Conservation (phyloP, 1,140 invertebrate genomes). For the Cydia splendana region DNA sequence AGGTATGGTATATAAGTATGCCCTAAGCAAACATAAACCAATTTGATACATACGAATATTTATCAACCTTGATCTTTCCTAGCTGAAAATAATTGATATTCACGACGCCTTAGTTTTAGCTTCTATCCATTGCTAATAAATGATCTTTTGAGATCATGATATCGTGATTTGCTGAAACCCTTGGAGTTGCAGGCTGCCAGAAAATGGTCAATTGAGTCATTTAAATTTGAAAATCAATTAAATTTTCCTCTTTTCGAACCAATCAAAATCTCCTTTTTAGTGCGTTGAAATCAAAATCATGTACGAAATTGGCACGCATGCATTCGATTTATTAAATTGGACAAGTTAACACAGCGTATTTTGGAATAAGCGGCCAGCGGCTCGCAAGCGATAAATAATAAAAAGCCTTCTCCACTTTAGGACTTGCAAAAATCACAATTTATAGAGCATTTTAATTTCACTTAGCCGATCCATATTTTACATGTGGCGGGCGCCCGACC, state of each 20-base stretch:
- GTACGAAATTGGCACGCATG: not conserved
- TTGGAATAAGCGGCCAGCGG: conserved; percentile 67
- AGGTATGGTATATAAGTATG: too few relatives aligned
- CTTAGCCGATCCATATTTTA: conserved; percentile 80
- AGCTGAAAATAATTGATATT: too few relatives aligned
- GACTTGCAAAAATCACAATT: conserved; percentile 80
- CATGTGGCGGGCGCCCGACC: conserved; percentile 74
- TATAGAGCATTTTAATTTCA: conserved; percentile 80
- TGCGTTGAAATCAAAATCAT: not conserved
- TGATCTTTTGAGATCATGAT: too few relatives aligned
- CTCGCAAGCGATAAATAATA: conserved; percentile 76
- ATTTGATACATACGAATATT: too few relatives aligned
- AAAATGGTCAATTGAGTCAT: too few relatives aligned
- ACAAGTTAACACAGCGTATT: conserved; percentile 66
- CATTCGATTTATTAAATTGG: conserved; percentile 65
- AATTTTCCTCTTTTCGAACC: not conserved
- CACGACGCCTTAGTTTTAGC: too few relatives aligned
- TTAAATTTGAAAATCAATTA: too few relatives aligned
- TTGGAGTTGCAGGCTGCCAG: too few relatives aligned
- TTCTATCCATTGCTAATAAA: too few relatives aligned
- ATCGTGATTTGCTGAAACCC: too few relatives aligned
- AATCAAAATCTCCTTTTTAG: not conserved
- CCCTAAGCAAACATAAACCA: too few relatives aligned
- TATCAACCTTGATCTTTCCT: too few relatives aligned
- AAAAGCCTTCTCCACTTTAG: conserved; percentile 79